Percentiles rank a stretch among this genome's conserved stretches.
Conservation (phyloP, 2,113 vertebrate genomes). For the Natator depressus region DNA sequence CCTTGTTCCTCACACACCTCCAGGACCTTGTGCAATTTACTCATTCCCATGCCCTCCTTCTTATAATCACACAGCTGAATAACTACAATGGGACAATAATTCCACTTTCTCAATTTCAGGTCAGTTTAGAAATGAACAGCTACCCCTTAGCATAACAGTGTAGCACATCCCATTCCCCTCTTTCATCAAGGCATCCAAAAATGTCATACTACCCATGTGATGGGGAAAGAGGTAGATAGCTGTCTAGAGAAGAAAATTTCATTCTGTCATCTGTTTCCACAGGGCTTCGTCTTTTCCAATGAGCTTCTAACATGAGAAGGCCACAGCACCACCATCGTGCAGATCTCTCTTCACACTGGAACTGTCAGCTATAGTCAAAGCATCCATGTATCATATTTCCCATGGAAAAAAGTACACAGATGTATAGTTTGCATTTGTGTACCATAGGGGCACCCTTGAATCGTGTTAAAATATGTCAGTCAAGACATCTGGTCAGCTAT, state of each 20-base stretch:
- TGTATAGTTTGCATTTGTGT: slow-evolving; percentile 82
- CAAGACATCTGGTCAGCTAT: slow-evolving; percentile 88
- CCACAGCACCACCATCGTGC: not conserved
- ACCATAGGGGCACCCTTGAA: slow-evolving; percentile 81
- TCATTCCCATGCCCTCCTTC: not conserved
- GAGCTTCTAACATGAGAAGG: not conserved
- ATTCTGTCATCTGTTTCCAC: not conserved
- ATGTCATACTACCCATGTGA: slow-evolving; percentile 45
- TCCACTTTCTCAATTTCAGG: slow-evolving; percentile 31
- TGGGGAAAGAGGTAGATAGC: slow-evolving; percentile 24
- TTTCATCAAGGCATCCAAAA: slow-evolving; percentile 42
- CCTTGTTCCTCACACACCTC: not conserved
- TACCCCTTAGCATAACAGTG: slow-evolving; percentile 59
- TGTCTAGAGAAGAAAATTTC: slow-evolving; percentile 1
- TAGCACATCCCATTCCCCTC: slow-evolving; percentile 68
- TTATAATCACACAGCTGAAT: slow-evolving; percentile 23
- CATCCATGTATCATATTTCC: slow-evolving; percentile 66
- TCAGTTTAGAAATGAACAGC: slow-evolving; percentile 61
- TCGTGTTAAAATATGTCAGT: slow-evolving; percentile 84
- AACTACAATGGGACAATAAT: not conserved
- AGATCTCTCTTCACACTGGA: slow-evolving; percentile 44
- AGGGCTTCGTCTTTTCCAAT: not conserved
- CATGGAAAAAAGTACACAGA: slow-evolving; percentile 78
- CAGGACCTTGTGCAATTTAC: rapidly evolving
- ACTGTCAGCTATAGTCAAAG: slow-evolving; percentile 64